phyloP scores from a whole-genome alignment of 2,888 invertebrate genomes.

The Phortica magna region DNA sequence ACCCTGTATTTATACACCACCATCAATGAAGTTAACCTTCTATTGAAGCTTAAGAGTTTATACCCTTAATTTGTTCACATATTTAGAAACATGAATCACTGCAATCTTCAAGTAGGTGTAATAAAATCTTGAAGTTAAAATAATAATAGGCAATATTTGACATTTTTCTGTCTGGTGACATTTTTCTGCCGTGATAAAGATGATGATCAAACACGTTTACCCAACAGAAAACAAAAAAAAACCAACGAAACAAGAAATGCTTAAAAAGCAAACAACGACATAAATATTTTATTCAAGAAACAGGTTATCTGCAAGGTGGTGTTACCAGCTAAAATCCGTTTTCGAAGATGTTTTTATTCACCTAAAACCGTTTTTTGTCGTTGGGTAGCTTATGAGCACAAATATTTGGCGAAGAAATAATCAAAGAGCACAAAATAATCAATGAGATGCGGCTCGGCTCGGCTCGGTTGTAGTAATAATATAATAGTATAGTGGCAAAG shows the following conservation, averaged over 20 bases:
- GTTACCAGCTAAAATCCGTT: constrained; percentile 7
- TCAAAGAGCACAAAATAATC: not conserved
- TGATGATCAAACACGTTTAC: constrained; percentile 4
- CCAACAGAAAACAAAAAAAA: not conserved
- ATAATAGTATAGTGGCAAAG: no score
- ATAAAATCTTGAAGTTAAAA: no score
- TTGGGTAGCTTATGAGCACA: not conserved
- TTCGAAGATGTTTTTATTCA: not conserved
- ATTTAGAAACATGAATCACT: no score
- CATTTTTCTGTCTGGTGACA: no score
- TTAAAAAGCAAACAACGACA: not conserved
- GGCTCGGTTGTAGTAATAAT: not conserved
- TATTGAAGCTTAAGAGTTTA: no score
- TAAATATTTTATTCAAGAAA: constrained; percentile 2
- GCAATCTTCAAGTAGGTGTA: no score
- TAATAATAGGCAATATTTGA: no score
- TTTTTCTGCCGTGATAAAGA: not conserved
- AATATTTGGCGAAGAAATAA: not conserved
- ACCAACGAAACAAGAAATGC: not conserved
- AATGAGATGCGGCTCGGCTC: not conserved
- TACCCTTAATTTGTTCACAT: no score
- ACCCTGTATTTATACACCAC: no score
- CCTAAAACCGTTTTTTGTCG: not conserved
- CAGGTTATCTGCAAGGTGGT: not conserved
- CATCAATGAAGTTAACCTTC: no score